phyloP scores from a whole-genome alignment of 2,888 invertebrate species.

The Dione juno region DNA sequence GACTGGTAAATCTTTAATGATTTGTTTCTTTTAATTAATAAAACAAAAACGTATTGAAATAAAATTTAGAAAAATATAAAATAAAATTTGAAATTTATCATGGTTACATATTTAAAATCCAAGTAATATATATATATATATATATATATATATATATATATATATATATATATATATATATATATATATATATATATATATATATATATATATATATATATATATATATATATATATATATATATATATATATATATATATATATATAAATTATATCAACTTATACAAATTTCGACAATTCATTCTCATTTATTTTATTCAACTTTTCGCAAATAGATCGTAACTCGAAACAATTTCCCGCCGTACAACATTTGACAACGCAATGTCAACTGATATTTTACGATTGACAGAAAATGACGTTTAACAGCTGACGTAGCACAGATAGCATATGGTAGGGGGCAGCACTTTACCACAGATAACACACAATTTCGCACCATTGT shows the following conservation, averaged over 20 bases:
- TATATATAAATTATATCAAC: slow-evolving; percentile 8
- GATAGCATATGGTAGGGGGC: slow-evolving; percentile 35
- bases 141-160: slow-evolving; percentile 7
- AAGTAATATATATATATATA: neutral
- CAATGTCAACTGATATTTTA: neutral
- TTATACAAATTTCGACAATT: slow-evolving; percentile 10
- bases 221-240: neutral
- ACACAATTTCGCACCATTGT: slow-evolving; percentile 45
- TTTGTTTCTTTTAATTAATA: neutral
- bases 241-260: neutral
- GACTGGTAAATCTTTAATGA: too few species aligned
- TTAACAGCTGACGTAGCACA: slow-evolving; percentile 15
- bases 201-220: neutral
- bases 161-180: neutral
- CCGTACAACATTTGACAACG: neutral
- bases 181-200: slow-evolving; percentile 3
- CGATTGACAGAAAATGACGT: neutral
- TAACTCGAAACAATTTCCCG: neutral
- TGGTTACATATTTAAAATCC: neutral
- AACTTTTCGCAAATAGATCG: neutral
- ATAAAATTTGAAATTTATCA: neutral
- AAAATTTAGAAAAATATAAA: neutral
- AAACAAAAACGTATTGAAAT: neutral
- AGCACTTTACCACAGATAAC: slow-evolving; percentile 40
- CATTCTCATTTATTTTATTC: slow-evolving; percentile 1